A percentile compares a stretch with the other conserved stretches of the same genome.
Evolutionary conservation across 2,888 invertebrate species (phyloP).

Genomic region (Slavum lentiscoides): DNA sequence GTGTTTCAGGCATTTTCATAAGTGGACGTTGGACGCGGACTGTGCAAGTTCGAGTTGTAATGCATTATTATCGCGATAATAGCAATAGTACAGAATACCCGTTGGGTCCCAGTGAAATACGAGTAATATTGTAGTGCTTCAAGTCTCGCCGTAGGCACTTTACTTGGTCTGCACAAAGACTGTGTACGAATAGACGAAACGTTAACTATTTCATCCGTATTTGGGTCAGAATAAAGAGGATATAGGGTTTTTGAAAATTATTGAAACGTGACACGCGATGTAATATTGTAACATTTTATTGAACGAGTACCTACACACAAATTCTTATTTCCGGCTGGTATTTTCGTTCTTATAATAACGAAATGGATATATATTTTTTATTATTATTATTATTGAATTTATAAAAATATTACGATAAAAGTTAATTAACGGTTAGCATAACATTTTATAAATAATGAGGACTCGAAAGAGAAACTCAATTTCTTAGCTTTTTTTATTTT

Average conservation of each 20-base stretch:
- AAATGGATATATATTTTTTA: too few species aligned
- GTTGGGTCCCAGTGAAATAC: too few species aligned
- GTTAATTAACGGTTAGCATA: too few species aligned
- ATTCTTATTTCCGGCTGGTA: background rate
- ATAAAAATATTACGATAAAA: too few species aligned
- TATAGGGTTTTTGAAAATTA: background rate
- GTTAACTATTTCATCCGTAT: conserved; percentile 5
- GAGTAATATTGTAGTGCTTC: background rate
- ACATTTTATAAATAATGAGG: too few species aligned
- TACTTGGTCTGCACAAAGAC: background rate
- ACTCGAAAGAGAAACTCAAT: too few species aligned
- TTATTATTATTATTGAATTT: too few species aligned
- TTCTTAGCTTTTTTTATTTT: too few species aligned
- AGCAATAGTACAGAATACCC: background rate
- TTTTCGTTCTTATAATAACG: background rate
- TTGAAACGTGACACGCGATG: background rate
- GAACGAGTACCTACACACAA: too few species aligned
- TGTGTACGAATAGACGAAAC: background rate
- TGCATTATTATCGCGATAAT: background rate
- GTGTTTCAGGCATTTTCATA: background rate
- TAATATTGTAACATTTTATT: background rate
- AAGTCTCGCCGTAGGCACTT: background rate
- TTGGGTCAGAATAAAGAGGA: background rate
- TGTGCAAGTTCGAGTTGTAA: background rate
- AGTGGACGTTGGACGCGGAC: background rate